A percentile compares a stretch with the other conserved stretches of the same genome.
Conservation (phyloP, 1,140 invertebrate genomes). For the Eubasilissa regina region DNA sequence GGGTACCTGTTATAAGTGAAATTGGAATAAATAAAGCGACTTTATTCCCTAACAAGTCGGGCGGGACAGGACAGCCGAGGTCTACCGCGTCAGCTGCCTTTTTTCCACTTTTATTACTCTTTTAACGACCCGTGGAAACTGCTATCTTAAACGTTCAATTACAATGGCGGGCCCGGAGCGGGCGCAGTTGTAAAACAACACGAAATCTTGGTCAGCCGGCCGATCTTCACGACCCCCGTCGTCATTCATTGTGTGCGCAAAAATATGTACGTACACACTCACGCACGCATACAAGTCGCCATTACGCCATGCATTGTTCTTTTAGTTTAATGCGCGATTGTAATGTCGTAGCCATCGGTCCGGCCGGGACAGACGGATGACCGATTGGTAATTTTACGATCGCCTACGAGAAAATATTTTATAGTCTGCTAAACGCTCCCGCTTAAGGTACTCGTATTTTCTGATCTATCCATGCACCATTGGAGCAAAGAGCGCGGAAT, state of each 20-base stretch:
- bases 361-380: constrained; percentile 7
- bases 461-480: too few species aligned
- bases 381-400: constrained; percentile 8
- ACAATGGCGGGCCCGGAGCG: constrained; percentile 40
- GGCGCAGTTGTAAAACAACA: constrained; percentile 34
- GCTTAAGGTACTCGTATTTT: too few species aligned
- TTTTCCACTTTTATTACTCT: constrained; percentile 52
- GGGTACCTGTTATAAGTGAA: too few species aligned
- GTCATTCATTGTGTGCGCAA: not conserved
- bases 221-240: constrained; percentile 5
- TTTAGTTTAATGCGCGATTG: constrained; percentile 13
- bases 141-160: constrained; percentile 57
- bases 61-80: constrained; percentile 34
- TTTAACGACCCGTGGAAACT: constrained; percentile 52
- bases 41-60: constrained; percentile 8
- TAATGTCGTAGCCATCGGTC: constrained; percentile 26
- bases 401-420: constrained; percentile 21
- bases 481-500: too few species aligned
- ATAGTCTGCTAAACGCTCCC: too few species aligned
- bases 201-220: constrained; percentile 29
- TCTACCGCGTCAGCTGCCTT: constrained; percentile 40
- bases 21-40: not conserved
- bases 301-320: constrained; percentile 26
- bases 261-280: not conserved
- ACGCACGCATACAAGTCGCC: not conserved